Conservation (phyloP, 2,113 vertebrate species). For the Micromys minutus region DNA sequence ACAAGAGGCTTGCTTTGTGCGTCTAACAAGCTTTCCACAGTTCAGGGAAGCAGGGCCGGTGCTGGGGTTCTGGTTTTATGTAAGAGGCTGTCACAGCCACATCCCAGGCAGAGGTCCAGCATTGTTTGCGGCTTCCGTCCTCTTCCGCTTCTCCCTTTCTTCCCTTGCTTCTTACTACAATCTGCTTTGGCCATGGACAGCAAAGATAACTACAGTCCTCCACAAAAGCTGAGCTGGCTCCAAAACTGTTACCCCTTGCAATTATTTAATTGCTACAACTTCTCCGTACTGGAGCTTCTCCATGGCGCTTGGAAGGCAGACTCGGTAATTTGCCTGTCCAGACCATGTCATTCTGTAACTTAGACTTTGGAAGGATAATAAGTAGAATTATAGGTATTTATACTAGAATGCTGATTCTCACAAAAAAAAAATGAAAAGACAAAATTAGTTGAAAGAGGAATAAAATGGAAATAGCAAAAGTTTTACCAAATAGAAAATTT, state of each 20-base stretch:
- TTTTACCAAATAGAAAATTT: slow-evolving; percentile 2
- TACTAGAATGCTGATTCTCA: not conserved
- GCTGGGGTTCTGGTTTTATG: not conserved
- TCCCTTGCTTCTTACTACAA: not conserved
- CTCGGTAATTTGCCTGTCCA: slow-evolving; percentile 50
- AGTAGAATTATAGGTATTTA: slow-evolving; percentile 37
- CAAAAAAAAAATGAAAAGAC: not conserved
- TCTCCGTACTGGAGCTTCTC: slow-evolving; percentile 21
- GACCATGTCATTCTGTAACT: slow-evolving; percentile 66
- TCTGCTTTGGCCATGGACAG: not conserved
- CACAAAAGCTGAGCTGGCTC: not conserved
- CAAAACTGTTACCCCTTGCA: slow-evolving; percentile 39
- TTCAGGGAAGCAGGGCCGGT: not conserved
- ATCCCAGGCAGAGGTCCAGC: not conserved
- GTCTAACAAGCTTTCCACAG: not conserved
- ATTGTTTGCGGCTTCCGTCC: not conserved
- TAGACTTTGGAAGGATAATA: slow-evolving; percentile 37
- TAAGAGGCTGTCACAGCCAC: not conserved
- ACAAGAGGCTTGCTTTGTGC: not conserved
- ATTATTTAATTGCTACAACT: not conserved
- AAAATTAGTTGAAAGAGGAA: not conserved
- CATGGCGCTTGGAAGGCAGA: slow-evolving; percentile 44
- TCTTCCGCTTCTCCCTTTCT: not conserved
- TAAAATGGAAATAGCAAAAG: not conserved
- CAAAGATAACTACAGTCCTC: not conserved